Conservation (phyloP, 2,113 vertebrate species). For the Rhinogobius similis region DNA sequence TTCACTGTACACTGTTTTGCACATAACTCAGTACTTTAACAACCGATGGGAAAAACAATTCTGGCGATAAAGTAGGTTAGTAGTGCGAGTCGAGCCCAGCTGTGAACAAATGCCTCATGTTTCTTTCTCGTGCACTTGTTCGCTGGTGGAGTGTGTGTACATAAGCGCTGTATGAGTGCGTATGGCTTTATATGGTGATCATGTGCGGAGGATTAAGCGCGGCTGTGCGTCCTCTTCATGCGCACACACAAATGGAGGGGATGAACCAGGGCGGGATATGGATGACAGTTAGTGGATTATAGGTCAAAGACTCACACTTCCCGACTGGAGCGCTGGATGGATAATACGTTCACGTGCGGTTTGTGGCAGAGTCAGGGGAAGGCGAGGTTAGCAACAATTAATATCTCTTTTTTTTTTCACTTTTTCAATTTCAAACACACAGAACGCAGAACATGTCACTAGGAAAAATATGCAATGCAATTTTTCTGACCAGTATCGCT, state of each 20-base stretch:
- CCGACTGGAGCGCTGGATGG: conserved; percentile 5
- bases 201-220: conserved; percentile 54
- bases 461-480: too few species aligned
- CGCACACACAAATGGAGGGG: conserved; percentile 58
- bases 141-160: conserved; percentile 33
- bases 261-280: conserved; percentile 52
- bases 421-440: too few species aligned
- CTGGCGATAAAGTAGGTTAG: conserved; percentile 63
- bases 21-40: conserved; percentile 35
- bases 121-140: conserved; percentile 30
- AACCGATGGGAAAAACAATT: conserved; percentile 25
- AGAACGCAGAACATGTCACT: too few species aligned
- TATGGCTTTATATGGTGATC: conserved; percentile 42
- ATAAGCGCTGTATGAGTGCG: conserved; percentile 6
- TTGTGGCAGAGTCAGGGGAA: conserved; percentile 4
- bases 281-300: conserved; percentile 66
- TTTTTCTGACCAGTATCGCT: too few species aligned
- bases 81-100: conserved; percentile 52
- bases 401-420: too few species aligned
- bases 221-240: conserved; percentile 24
- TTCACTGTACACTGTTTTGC: conserved; percentile 10
- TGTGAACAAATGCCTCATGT: conserved; percentile 47
- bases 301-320: conserved; percentile 52
- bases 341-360: conserved; percentile 11
- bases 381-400: not conserved